Evolutionary conservation across 2,797 vertebrate species (phyloP), one percentile per base, ranked within the genome.

Genomic region (Sphenopsis melanotis): DNA sequence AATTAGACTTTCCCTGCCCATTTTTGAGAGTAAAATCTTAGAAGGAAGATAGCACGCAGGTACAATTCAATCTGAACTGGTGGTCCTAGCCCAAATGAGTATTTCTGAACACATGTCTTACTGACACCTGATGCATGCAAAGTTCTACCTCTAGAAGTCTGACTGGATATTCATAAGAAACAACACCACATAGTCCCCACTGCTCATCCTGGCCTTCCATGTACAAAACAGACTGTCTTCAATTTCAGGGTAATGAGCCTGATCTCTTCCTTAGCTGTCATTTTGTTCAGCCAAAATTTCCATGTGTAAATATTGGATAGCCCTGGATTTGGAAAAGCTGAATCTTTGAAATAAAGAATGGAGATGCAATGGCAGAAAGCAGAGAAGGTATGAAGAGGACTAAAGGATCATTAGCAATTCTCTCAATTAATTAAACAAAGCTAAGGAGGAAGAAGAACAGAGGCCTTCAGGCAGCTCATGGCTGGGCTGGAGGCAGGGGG

Each of bases 371-470:
- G 26, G 24, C 34, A 89, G 46, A 84, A 82, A 71, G 60, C 37
- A 60, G 26, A 70, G 53, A 18, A 55, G 46, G 29, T 72, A 87
- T 1, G 16, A 75, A 65, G 36, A 86, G 17, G 53, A 79, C 95
- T 82, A 95, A 95, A 96, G 41, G 66, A 80, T 91, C 41, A 1
- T 98, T 93, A 97, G 96, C 71, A 89, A 97, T 96, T 97, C 97
- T 95, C 94, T 81, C 97, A 96, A 97, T 98, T 98, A 98, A 98
- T 98, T 98, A 97, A 96, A 83, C 94, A 88, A 95, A 96, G 87
- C 88, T 88, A 82, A 94, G 84, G 69, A 90, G 71, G 82, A 92
- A 61, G 82, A 90, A 47, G 95, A 95, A 85, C 88, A 75, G 72
- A 57, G 74, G 63, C 81, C 11, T 94, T 93, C 88, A 90, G 78